Conservation (phyloP, 2,888 invertebrate species). For the Globia sparganii region DNA sequence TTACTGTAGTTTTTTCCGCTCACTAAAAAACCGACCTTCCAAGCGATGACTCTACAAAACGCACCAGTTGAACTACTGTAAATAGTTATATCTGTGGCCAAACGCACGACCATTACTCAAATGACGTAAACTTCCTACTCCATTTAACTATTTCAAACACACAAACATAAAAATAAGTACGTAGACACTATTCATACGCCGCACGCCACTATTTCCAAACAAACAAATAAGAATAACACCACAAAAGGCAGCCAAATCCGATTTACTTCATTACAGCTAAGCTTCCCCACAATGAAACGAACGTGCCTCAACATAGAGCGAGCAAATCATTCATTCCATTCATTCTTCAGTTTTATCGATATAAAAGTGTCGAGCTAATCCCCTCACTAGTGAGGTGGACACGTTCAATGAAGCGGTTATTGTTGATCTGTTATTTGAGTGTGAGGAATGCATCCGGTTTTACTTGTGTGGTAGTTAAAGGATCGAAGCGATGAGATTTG, state of each 20-base stretch:
- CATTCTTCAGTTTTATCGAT: slow-evolving; percentile 60
- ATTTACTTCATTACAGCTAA: slow-evolving; percentile 49
- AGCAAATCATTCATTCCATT: slow-evolving; percentile 36
- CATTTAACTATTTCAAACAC: slow-evolving; percentile 11
- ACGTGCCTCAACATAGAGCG: slow-evolving; percentile 56
- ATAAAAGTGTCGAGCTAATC: slow-evolving; percentile 60
- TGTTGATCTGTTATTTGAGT: slow-evolving; percentile 60
- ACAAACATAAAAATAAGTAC: not conserved
- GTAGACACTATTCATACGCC: slow-evolving; percentile 11
- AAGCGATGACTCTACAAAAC: too few species aligned
- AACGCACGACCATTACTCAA: not conserved
- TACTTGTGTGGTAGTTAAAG: slow-evolving; percentile 41
- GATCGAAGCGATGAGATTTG: slow-evolving; percentile 15
- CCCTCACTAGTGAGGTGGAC: slow-evolving; percentile 56
- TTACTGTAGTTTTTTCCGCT: too few species aligned
- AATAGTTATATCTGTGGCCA: not conserved
- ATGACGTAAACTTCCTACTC: not conserved
- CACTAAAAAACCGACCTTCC: too few species aligned
- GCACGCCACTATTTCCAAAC: slow-evolving; percentile 12
- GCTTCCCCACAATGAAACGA: slow-evolving; percentile 37
- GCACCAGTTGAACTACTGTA: too few species aligned
- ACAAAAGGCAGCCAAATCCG: slow-evolving; percentile 49
- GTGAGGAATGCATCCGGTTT: slow-evolving; percentile 64
- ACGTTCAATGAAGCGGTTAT: slow-evolving; percentile 57
- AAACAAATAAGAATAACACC: slow-evolving; percentile 3